Evolutionary conservation across 2,888 invertebrate species (phyloP).

Genomic region (Xestia c-nigrum): DNA sequence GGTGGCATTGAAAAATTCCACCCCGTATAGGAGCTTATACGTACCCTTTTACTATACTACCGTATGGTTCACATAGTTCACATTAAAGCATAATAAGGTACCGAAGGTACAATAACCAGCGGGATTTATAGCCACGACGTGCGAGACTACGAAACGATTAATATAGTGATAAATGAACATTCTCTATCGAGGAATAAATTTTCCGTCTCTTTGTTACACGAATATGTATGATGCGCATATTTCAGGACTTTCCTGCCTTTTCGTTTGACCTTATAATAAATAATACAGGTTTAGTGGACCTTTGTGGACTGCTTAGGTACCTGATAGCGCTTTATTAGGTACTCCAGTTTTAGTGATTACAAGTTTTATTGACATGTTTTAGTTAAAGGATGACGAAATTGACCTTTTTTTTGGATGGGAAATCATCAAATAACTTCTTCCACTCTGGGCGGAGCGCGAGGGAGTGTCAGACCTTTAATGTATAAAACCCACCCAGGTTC

Average conservation of each 20-base stretch:
- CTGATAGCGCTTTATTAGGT: neutral
- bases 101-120: slow-evolving; percentile 47
- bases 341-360: neutral
- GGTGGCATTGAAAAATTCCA: no score
- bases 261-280: slow-evolving; percentile 31
- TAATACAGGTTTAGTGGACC: slow-evolving; percentile 25
- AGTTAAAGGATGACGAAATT: neutral
- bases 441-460: no score
- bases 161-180: slow-evolving; percentile 57
- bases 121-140: slow-evolving; percentile 55
- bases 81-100: slow-evolving; percentile 43
- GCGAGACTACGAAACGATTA: slow-evolving; percentile 54
- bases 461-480: no score
- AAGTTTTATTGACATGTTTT: neutral
- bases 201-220: slow-evolving; percentile 48
- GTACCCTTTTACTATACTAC: neutral
- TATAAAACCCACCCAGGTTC: no score
- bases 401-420: neutral
- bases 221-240: slow-evolving; percentile 53
- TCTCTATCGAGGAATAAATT: slow-evolving; percentile 53
- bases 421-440: no score
- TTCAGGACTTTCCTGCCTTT: slow-evolving; percentile 18
- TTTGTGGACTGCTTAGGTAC: neutral
- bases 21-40: neutral
- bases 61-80: slow-evolving; percentile 21